These are phyloP conservation scores for Tethya wilhelma DNA, from an alignment of 37 sponge, comb jelly and placozoan genomes.

Conservation along the genomic window DNA sequence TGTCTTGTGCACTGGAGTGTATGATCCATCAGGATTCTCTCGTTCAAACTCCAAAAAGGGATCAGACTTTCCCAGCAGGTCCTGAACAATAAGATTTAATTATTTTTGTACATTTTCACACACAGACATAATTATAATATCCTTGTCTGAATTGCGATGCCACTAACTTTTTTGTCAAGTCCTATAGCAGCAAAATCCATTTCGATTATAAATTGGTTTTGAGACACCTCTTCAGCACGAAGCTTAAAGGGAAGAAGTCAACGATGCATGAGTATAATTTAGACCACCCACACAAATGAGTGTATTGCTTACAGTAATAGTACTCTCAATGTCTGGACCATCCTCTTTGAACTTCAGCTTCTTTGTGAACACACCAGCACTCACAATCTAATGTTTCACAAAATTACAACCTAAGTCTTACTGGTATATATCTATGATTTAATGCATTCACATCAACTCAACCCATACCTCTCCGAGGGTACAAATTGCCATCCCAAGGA, in stretches of 20 bases:
- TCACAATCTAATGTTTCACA: constrained; percentile 44
- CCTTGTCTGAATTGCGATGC: not conserved
- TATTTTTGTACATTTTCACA: not conserved
- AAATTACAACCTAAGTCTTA: not conserved
- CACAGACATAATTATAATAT: not conserved
- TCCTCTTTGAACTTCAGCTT: constrained; percentile 26
- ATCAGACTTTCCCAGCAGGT: constrained; percentile 83
- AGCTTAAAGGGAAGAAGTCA: constrained; percentile 33
- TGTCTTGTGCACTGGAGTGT: constrained; percentile 54
- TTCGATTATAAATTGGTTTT: constrained; percentile 15
- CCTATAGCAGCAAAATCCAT: constrained; percentile 52
- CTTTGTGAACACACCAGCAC: constrained; percentile 32
- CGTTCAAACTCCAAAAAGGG: constrained; percentile 76
- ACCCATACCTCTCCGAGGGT: constrained; percentile 69
- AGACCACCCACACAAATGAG: not conserved
- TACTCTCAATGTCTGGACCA: constrained; percentile 36
- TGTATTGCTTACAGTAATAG: constrained; percentile 67
- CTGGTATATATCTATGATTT: not conserved
- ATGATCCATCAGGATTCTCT: constrained; percentile 76
- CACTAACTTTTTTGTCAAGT: constrained; percentile 85
- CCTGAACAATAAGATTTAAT: too few species aligned
- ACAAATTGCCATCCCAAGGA: constrained; percentile 70
- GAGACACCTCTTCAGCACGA: constrained; percentile 65
- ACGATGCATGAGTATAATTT: not conserved
- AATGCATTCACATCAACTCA: not conserved